Percentiles rank a stretch among this genome's conserved stretches.
These are phyloP conservation scores for Cheilosia grossa DNA, from an alignment of 2,888 invertebrate species.

Conservation along the genomic window DNA sequence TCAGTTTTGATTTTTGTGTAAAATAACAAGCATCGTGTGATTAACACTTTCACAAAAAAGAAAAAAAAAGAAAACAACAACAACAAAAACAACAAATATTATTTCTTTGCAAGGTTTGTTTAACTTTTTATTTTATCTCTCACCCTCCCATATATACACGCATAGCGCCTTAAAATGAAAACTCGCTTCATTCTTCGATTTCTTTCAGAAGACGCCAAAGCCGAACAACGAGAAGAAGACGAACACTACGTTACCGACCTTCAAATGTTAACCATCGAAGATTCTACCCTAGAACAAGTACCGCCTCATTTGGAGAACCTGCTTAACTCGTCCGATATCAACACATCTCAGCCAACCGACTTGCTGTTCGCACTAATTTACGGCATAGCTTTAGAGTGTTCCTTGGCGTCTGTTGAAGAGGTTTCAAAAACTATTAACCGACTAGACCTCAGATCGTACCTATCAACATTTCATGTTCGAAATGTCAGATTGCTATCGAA, in stretches of 20 bases:
- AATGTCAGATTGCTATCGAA: conserved; percentile 61
- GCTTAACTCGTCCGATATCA: conserved; percentile 55
- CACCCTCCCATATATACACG: background rate
- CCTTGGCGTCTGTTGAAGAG: conserved; percentile 77
- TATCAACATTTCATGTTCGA: conserved; percentile 45
- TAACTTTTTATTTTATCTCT: conserved; percentile 14
- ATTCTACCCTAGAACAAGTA: conserved; percentile 77
- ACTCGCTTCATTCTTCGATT: conserved; percentile 38
- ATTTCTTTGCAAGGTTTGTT: conserved; percentile 63
- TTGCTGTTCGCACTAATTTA: conserved; percentile 79
- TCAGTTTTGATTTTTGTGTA: conserved; percentile 52
- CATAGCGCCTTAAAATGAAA: conserved; percentile 23
- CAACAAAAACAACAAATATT: conserved; percentile 15
- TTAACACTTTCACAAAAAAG: conserved; percentile 50
- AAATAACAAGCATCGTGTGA: conserved; percentile 57
- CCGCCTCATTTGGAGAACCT: conserved; percentile 79
- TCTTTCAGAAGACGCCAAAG: conserved; percentile 45
- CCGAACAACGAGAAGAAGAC: background rate
- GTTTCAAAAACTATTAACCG: conserved; percentile 67
- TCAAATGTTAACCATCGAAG: conserved; percentile 76
- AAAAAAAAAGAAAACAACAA: background rate
- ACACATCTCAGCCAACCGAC: conserved; percentile 76
- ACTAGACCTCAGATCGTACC: conserved; percentile 13
- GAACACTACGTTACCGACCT: background rate
- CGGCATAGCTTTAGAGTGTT: conserved; percentile 80